Base-by-base conservation (phyloP, 2,113 vertebrate species). In the Podiceps cristatus region DNA sequence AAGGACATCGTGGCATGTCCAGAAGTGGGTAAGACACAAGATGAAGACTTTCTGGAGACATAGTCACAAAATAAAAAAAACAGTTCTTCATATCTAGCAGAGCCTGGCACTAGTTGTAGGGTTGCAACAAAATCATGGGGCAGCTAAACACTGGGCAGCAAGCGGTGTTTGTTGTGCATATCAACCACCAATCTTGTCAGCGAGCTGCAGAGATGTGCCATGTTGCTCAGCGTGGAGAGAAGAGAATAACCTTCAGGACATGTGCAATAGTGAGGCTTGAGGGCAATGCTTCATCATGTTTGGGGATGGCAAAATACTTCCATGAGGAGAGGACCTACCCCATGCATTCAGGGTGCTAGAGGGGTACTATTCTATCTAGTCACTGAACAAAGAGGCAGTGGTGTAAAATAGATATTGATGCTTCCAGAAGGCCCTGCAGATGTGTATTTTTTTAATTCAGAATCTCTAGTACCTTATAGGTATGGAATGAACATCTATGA, bases 21-120 rank as follows among this genome's bases (percentile, higher is more conserved):
- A 64, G 45, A 18, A n/a, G 0, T 5, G 13, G 18, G 7, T 42
- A 9, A 50, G 50, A 28, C 4, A 35, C 25, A 35, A 47, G 25
- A 42, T 27, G 40, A 77, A 67, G 22, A 3, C 37, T 23, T 13
- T 56, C 28, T 52, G 18, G 28, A 60, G 37, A 22, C 5, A 7
- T 28, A 16, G 42, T 64, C 33, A 37, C 19, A 40, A 68, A 68
- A 35, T 27, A 33, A 64, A 81, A 37, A 20, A 20, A 71, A 53
- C 14, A 12, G 44, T 27, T 75, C 42, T 71, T 11, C 9, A 3
- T n/a, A 15, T 17, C 22, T 71, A 29, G 18, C 2, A 40, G 63
- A 80, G 62, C 19, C 28, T 69, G 62, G 44, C 28, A 69, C 11
- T 55, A 42, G 5, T 62, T 47, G 13, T 42, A 49, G 29, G 59